Conservation (phyloP, 2,797 vertebrate species). For the Coilia nasus region DNA sequence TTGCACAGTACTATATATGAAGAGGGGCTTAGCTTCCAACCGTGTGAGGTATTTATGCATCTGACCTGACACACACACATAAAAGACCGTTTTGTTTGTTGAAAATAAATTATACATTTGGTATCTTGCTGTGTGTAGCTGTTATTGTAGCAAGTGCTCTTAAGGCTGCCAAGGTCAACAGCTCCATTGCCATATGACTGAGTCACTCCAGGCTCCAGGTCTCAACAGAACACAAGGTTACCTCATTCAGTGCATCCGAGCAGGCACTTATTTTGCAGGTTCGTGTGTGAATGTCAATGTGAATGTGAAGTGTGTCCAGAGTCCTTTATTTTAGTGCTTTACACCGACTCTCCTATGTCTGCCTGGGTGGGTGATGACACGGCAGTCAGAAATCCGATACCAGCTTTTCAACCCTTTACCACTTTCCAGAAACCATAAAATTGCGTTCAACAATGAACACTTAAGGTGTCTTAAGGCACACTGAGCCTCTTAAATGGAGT, state of each 20-base stretch:
- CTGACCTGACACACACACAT: background rate
- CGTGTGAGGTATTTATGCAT: too few relatives aligned
- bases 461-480: slow-evolving; percentile 57
- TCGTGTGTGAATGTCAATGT: slow-evolving; percentile 3
- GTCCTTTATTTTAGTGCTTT: background rate
- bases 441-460: slow-evolving; percentile 56
- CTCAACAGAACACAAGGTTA: slow-evolving; percentile 42
- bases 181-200: background rate
- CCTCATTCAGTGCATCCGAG: slow-evolving; percentile 21
- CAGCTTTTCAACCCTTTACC: slow-evolving; percentile 24
- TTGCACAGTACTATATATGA: too few relatives aligned
- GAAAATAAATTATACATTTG: background rate
- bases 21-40: too few relatives aligned
- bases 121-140: background rate
- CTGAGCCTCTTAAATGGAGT: slow-evolving; percentile 66
- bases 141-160: background rate
- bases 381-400: slow-evolving; percentile 3
- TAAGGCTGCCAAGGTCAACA: slow-evolving; percentile 38
- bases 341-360: background rate
- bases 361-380: background rate
- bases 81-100: background rate
- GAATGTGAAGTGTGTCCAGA: background rate
- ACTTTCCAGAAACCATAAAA: slow-evolving; percentile 37
- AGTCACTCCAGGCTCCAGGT: background rate
- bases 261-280: background rate